phyloP scores from a whole-genome alignment of 2,888 invertebrate genomes.

The Cheiracanthium punctorium region DNA sequence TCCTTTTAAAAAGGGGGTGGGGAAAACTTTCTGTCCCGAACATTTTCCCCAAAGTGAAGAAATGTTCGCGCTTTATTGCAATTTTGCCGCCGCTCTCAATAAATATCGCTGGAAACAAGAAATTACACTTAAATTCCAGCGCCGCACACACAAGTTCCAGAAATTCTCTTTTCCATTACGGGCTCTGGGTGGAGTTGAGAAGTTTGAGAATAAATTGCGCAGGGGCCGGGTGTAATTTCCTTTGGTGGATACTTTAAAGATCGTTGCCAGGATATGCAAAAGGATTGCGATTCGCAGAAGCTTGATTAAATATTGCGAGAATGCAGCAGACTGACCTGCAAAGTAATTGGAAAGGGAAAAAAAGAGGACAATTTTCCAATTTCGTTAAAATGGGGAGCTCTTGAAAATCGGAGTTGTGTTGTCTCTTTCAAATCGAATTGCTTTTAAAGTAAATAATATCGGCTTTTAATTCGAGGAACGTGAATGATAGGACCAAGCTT shows the following conservation, averaged over 20 bases:
- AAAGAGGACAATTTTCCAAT: constrained; percentile 38
- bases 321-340: constrained; percentile 34
- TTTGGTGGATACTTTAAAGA: constrained; percentile 62
- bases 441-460: background rate
- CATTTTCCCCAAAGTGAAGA: constrained; percentile 64
- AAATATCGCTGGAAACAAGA: constrained; percentile 68
- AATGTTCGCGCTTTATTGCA: constrained; percentile 67
- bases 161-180: constrained; percentile 68
- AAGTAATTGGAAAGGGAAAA: constrained; percentile 19
- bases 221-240: constrained; percentile 52
- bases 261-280: constrained; percentile 65
- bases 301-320: constrained; percentile 63
- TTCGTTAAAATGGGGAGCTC: constrained; percentile 14
- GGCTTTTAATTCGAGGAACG: background rate
- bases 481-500: no score
- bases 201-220: constrained; percentile 66
- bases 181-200: constrained; percentile 61
- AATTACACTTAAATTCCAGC: constrained; percentile 68
- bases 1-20: constrained; percentile 58
- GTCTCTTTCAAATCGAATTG: background rate
- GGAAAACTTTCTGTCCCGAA: constrained; percentile 44
- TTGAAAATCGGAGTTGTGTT: background rate
- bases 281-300: constrained; percentile 52
- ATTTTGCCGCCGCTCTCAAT: constrained; percentile 67
- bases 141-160: constrained; percentile 56